Evolutionary conservation across 2,888 invertebrate species (phyloP), one percentile per base, ranked within the genome.

Genomic region (Stenolophus ochropezus): DNA sequence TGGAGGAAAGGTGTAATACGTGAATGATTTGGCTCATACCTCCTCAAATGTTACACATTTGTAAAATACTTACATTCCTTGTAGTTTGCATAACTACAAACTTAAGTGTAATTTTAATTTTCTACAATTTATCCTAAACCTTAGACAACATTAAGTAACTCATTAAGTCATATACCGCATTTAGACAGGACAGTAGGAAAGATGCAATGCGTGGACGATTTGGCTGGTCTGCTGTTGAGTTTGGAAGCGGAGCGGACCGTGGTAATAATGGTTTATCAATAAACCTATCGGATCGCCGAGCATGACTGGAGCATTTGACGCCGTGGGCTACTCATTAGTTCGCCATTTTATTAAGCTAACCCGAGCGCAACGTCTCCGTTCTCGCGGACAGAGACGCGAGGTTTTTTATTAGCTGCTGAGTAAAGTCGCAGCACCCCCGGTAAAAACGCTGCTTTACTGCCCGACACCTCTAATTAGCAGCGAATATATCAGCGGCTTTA

Each of bases 181-280:
- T n/a, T n/a, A n/a, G n/a, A n/a, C n/a, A n/a, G 27, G 5, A 33
- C 8, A 42, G 1, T 42, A 42, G 6, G 33, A 42, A 42, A 42
- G 11, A 42, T 42, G 11, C 11, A 33, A 8, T 33, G 33, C 11
- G 8, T 42, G 8, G 33, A 42, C 4, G 33, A 8, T 18, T 65
- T 23, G n/a, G 1, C 6, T 73, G 80, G 42, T 1, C 56, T 11
- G 56, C 23, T 80, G 69, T 33, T 33, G 20, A 51, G 56, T 78
- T 78, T 78, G 78, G 78, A 42, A 20, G 61, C 61, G 78, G 21
- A 20, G 61, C 61, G 42, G 47, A 56, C 71, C 23, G 47, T 20
- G 71, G 79, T 71, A 53, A 80, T 80, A 80, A 80, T 80, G 80
- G 73, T 80, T 80, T 80, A 71, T 80, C 80, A 80, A 80, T 80